Evolutionary conservation across 1,140 invertebrate genomes (phyloP).

Genomic region (Leptonema lineaticorne): DNA sequence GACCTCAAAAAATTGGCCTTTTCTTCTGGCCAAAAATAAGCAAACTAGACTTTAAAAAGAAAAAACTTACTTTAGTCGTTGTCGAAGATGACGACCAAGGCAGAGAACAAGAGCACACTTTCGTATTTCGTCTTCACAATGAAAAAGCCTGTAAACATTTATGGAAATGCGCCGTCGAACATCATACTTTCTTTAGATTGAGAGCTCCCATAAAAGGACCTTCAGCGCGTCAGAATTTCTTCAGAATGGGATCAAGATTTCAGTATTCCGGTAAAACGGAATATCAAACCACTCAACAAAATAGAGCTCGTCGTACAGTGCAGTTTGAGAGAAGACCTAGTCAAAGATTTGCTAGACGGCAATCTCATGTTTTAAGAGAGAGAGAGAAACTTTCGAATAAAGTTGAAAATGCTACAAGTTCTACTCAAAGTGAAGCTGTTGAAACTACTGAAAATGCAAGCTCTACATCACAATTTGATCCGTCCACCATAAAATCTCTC

Average conservation of each 20-base stretch:
- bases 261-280: conserved; percentile 93
- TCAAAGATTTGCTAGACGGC: conserved; percentile 89
- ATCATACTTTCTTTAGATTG: conserved; percentile 97
- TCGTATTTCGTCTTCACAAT: conserved; percentile 86
- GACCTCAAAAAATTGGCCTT: conserved; percentile 91
- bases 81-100: conserved; percentile 96
- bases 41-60: conserved; percentile 92
- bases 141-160: conserved; percentile 98
- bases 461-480: conserved; percentile 46
- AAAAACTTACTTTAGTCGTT: conserved; percentile 88
- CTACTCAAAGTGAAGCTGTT: conserved; percentile 7
- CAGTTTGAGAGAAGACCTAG: conserved; percentile 95
- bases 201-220: conserved; percentile 87
- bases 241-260: conserved; percentile 95
- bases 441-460: conserved; percentile 36
- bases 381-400: conserved; percentile 62
- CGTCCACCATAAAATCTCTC: conserved; percentile 31
- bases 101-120: conserved; percentile 89
- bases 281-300: conserved; percentile 91
- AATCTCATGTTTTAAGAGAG: conserved; percentile 79
- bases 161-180: conserved; percentile 99
- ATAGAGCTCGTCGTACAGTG: conserved; percentile 83
- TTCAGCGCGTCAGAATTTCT: conserved; percentile 90
- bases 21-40: conserved; percentile 99
- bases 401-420: conserved; percentile 46